Base-by-base conservation (phyloP, 1,140 invertebrate genomes). In the Helicoverpa zea region DNA sequence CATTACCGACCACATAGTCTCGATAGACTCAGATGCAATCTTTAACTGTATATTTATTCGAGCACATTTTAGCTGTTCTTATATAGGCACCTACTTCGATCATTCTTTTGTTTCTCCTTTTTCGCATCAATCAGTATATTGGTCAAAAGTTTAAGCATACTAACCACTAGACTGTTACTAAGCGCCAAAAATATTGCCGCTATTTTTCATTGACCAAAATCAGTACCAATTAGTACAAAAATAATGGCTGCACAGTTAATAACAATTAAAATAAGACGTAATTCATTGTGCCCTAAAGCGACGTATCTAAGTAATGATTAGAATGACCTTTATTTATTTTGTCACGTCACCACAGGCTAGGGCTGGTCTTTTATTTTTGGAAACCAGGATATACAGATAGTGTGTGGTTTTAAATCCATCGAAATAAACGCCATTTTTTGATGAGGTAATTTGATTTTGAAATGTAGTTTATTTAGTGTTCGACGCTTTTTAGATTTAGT, bases 261-360 rank as follows among this genome's bases (percentile, higher is more conserved):
- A 51, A n/a, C 23, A 29, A 73, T 73, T 73, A 63, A n/a, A 63
- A 63, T 76, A 51, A 29, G 58, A 76, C 58, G 73, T 61, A 63
- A 76, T 76, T 63, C 43, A 61, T 63, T 61, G 56, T 76, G 56
- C 73, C 73, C 58, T 63, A 49, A 76, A 76, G 58, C 56, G 58
- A 63, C 58, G 73, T 76, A 63, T 76, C 52, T 63, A 76, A 63
- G 43, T 76, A 76, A 76, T 76, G 56, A 76, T 76, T 76, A 61
- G 73, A n/a, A 76, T 63, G 73, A 76, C 73, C 73, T 76, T 76
- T 76, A 61, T 61, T 56, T 73, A 14, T 58, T 73, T 76, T 76
- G 58, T 63, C 58, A 51, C 54, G 23, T 29, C 35, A 49, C n/a
- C 29, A 12, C 7, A 2, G 47, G 5, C 3, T 76, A 76, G 73